Conservation (phyloP, 1,140 invertebrate species). For the Akabosia matsudoensis region DNA sequence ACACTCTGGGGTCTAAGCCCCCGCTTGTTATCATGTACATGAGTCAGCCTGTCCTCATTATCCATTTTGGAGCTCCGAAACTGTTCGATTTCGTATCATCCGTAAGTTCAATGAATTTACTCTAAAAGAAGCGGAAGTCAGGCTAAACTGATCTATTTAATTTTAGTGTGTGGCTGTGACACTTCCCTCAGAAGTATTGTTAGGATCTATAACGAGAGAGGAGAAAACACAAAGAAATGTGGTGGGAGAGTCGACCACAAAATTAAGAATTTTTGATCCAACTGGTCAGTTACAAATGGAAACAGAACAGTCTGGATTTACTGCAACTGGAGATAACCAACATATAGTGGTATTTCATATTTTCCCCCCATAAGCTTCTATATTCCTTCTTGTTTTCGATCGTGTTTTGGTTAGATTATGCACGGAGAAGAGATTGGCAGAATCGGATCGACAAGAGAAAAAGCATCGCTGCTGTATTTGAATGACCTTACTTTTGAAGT, state of each 20-base stretch:
- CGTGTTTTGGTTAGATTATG: neutral
- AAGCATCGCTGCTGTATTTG: neutral
- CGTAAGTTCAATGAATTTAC: conserved; percentile 3
- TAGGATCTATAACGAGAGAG: conserved; percentile 13
- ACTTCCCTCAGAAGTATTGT: conserved; percentile 3
- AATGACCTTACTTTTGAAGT: conserved; percentile 16
- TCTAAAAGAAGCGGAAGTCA: neutral
- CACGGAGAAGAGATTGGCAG: neutral
- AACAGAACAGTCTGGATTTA: conserved; percentile 1
- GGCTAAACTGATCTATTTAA: neutral
- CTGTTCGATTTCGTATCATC: conserved; percentile 13
- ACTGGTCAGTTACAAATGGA: neutral
- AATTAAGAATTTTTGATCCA: neutral
- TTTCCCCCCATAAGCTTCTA: no score
- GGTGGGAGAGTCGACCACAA: conserved; percentile 6
- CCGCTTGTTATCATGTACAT: conserved; percentile 2
- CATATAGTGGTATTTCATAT: conserved; percentile 13
- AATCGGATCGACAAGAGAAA: conserved; percentile 10
- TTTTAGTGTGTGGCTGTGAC: conserved; percentile 16
- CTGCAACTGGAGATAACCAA: conserved; percentile 14
- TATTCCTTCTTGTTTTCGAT: neutral
- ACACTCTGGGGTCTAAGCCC: conserved; percentile 1
- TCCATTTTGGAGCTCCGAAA: conserved; percentile 11
- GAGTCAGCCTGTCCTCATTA: neutral
- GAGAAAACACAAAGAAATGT: conserved; percentile 9